Evolutionary conservation across 2,888 invertebrate species (phyloP).

Genomic region (Dicyrtoma fusca): DNA sequence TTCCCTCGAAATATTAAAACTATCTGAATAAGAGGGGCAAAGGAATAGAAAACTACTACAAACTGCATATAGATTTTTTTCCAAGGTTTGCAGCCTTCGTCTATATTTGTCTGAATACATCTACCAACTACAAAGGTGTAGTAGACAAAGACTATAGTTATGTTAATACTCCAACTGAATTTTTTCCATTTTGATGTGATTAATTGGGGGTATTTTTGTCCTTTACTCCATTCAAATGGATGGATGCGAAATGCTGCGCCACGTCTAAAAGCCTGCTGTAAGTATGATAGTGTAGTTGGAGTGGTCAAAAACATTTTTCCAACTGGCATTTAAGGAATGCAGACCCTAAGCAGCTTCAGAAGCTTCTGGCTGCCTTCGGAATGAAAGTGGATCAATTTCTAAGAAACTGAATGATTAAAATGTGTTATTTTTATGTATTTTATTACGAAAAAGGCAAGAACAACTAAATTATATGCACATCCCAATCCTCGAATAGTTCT

Average conservation of each 20-base stretch:
- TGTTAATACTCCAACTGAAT: background rate
- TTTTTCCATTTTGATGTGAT: background rate
- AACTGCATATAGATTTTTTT: constrained; percentile 18
- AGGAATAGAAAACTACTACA: constrained; percentile 1
- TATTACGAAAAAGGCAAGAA: too few relatives aligned
- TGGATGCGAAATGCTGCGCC: background rate
- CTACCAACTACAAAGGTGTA: background rate
- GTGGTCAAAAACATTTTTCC: background rate
- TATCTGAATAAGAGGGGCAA: background rate
- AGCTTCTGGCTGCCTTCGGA: too few relatives aligned
- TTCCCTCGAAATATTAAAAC: too few relatives aligned
- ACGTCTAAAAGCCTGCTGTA: background rate
- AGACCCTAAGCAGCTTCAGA: too few relatives aligned
- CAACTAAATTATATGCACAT: too few relatives aligned
- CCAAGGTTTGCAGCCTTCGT: too few relatives aligned
- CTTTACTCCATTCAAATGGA: constrained; percentile 10
- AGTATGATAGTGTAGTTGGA: background rate
- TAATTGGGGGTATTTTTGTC: background rate
- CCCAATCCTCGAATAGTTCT: too few relatives aligned
- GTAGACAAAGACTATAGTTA: background rate
- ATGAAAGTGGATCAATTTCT: too few relatives aligned
- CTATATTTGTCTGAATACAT: background rate
- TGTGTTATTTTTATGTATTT: too few relatives aligned
- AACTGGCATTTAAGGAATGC: too few relatives aligned
- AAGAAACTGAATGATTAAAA: too few relatives aligned